Evolutionary conservation across 2,797 vertebrate species (phyloP), one percentile per base, ranked within the genome.

Genomic region (Enteromius anoplus): DNA sequence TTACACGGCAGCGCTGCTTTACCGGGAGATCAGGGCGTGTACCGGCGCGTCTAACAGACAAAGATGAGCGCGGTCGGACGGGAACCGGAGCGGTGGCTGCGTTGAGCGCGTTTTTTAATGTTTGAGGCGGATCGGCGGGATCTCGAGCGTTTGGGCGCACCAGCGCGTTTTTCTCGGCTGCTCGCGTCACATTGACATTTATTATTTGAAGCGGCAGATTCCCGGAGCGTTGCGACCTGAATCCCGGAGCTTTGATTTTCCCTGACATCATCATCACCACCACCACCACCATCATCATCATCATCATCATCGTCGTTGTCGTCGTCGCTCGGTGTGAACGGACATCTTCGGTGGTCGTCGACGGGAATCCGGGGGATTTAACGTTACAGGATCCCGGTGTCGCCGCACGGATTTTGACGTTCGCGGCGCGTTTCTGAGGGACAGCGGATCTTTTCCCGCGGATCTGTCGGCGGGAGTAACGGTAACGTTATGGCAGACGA

Each of bases 401-500:
- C 83, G 32, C 51, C 49, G 29, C 32, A 40, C 34, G 55, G 58
- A 47, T 64, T 77, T 17, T 77, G 55, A 64, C 34, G 9, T 60
- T 76, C 53, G 34, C 53, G 53, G 34, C 34, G 53, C 53, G 53
- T 76, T 55, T 76, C 55, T 76, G 73, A 26, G 53, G 51, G n/a
- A 42, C 34, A 73, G 62, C 29, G 2, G 55, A 23, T 58, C 7
- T 66, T 40, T 77, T 40, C n/a, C 29, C 6, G 23, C 45, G 53
- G 29, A 34, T 64, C 69, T 51, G 2, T 12, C 58, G 58, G 70
- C 45, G 45, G 96, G 95, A 98, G 96, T n/a, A 55, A 55, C 53
- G 53, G 53, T 55, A 55, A 55, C 53, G 53, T 11, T 93, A 98
- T 99, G 97, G 97, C 97, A 94, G 97, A 99, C 96, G 97, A 98